A percentile compares a stretch with the other conserved stretches of the same genome.
Conservation (phyloP, 2,113 vertebrate genomes). For the Leptobrachium ailaonicum region DNA sequence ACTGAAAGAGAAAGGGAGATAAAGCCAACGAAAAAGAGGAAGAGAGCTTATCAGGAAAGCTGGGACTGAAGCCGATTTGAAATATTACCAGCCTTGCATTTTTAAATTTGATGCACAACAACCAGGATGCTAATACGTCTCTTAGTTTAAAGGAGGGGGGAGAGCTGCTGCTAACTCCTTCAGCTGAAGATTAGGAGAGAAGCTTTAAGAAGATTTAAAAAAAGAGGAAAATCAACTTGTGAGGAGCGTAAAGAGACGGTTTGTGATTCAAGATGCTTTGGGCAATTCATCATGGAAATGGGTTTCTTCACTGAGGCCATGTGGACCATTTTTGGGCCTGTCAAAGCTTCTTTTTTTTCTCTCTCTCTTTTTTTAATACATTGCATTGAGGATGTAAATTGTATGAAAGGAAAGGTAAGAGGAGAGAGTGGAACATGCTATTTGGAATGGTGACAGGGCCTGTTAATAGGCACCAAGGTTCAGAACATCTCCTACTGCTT, state of each 20-base stretch:
- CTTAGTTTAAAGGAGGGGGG: conserved; percentile 85
- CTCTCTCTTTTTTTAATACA: conserved; percentile 89
- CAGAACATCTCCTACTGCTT: conserved; percentile 44
- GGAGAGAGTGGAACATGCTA: conserved; percentile 39
- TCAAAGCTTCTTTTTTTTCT: conserved; percentile 67
- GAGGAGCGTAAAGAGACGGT: conserved; percentile 89
- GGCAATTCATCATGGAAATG: conserved; percentile 99
- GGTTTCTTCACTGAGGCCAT: conserved; percentile 99
- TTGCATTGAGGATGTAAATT: conserved; percentile 99
- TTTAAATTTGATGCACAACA: conserved; percentile 95
- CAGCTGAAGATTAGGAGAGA: conserved; percentile 98
- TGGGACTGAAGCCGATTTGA: conserved; percentile 86
- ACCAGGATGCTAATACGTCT: conserved; percentile 92
- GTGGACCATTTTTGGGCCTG: conserved; percentile 98
- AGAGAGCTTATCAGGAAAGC: conserved; percentile 72
- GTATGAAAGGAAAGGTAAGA: conserved; percentile 75
- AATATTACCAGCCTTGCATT: conserved; percentile 99
- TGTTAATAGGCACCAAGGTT: conserved; percentile 41
- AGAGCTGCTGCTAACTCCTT: conserved; percentile 97
- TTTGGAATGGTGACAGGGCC: conserved; percentile 46
- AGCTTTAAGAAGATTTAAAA: conserved; percentile 99
- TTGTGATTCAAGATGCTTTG: conserved; percentile 97
- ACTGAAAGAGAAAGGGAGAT: conserved; percentile 37
- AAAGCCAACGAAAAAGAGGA: conserved; percentile 56
- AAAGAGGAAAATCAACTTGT: conserved; percentile 86